Conservation (phyloP, 2,797 vertebrate species). For the Eulemur rubriventer region DNA sequence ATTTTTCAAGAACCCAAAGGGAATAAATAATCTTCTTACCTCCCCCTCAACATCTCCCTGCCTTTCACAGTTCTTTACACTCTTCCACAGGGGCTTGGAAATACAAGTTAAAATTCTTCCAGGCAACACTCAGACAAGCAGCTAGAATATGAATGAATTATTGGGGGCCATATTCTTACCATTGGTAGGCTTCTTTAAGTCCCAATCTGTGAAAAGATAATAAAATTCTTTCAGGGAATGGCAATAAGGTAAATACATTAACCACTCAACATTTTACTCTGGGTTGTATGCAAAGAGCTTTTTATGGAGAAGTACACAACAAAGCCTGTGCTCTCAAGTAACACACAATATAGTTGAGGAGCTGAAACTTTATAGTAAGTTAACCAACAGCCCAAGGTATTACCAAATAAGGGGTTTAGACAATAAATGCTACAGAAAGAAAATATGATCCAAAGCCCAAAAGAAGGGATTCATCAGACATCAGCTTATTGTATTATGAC, state of each 20-base stretch:
- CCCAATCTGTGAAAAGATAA: constrained; percentile 87
- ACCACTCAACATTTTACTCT: not conserved
- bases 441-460: not conserved
- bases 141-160: not conserved
- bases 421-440: not conserved
- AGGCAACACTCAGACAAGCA: not conserved
- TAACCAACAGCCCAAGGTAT: not conserved
- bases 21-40: not conserved
- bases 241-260: constrained; percentile 14
- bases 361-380: not conserved
- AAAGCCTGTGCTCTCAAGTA: not conserved
- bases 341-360: not conserved
- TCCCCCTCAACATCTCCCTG: not conserved
- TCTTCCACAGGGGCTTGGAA: not conserved
- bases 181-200: constrained; percentile 90
- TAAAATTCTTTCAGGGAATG: constrained; percentile 66
- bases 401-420: not conserved
- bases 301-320: not conserved
- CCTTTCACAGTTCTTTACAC: not conserved
- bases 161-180: constrained; percentile 87
- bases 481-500: not conserved
- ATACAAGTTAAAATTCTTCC: not conserved
- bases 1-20: constrained; percentile 10
- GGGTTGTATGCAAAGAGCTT: not conserved
- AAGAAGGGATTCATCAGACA: not conserved